phyloP scores from a whole-genome alignment of 2,797 vertebrate genomes.

The Microchirus variegatus region DNA sequence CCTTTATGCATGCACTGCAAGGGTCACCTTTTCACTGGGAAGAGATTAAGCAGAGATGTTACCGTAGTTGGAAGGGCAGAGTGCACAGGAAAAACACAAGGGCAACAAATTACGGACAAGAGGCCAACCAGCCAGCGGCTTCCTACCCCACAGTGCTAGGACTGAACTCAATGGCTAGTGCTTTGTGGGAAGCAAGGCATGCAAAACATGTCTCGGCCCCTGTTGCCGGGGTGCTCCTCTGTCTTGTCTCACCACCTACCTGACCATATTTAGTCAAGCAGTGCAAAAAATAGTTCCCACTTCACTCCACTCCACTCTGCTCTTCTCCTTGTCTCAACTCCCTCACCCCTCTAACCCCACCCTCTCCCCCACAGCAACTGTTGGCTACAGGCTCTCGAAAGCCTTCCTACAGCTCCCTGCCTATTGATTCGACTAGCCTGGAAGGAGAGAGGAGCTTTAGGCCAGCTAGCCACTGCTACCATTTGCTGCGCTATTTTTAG shows the following conservation, averaged over 20 bases:
- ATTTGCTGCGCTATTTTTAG: constrained; percentile 91
- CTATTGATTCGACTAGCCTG: constrained; percentile 92
- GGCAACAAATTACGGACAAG: constrained; percentile 54
- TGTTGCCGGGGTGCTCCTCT: constrained; percentile 89
- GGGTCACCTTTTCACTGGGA: constrained; percentile 76
- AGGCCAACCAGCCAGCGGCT: constrained; percentile 44
- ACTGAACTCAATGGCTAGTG: constrained; percentile 62
- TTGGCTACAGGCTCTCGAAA: constrained; percentile 86
- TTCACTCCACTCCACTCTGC: constrained; percentile 55
- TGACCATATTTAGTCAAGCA: constrained; percentile 99
- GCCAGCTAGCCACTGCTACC: constrained; percentile 80
- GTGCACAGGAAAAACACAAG: constrained; percentile 39
- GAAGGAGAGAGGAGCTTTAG: constrained; percentile 69
- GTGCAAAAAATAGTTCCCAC: constrained; percentile 95
- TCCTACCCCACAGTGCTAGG: constrained; percentile 29
- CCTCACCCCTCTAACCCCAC: constrained; percentile 26
- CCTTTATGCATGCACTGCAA: constrained; percentile 43
- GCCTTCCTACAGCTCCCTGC: constrained; percentile 87
- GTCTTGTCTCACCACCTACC: constrained; percentile 91
- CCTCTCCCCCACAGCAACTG: constrained; percentile 79
- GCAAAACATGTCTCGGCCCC: constrained; percentile 88
- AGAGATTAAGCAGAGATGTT: constrained; percentile 79
- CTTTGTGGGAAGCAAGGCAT: constrained; percentile 86
- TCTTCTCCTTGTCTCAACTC: constrained; percentile 43
- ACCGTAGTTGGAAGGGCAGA: constrained; percentile 63